phyloP scores from a whole-genome alignment of 2,113 vertebrate genomes.

The Chloropsis cyanopogon region DNA sequence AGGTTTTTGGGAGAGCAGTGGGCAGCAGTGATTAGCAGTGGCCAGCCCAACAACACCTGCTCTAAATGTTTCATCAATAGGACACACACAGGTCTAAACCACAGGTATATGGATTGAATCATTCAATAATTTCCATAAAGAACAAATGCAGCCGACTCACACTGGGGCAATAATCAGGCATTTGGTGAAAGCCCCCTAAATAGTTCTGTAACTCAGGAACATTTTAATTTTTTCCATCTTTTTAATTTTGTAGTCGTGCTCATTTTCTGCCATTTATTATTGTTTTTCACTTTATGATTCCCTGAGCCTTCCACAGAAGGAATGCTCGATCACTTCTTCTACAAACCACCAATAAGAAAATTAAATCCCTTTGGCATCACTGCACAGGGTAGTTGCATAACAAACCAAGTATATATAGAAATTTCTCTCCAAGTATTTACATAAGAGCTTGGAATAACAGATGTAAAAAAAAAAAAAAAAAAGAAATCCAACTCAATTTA shows the following conservation, averaged over 20 bases:
- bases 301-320: neutral
- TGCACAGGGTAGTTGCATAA: conserved; percentile 36
- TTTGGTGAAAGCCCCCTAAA: neutral
- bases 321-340: conserved; percentile 22
- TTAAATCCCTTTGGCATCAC: conserved; percentile 38
- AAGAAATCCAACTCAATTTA: conserved; percentile 13
- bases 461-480: neutral
- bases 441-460: conserved; percentile 53
- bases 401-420: conserved; percentile 3
- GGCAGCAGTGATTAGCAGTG: neutral
- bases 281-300: neutral
- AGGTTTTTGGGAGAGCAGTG: neutral
- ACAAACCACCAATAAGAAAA: neutral
- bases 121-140: neutral
- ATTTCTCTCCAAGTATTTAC: conserved; percentile 49
- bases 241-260: neutral
- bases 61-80: neutral
- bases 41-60: neutral
- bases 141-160: neutral
- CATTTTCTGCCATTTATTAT: neutral
- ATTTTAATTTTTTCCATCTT: fast-evolving
- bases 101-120: neutral
- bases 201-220: neutral
- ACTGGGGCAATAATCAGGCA: neutral
- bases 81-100: neutral